Conservation (phyloP, 2,797 vertebrate species). For the Pangasius mekongensis region DNA sequence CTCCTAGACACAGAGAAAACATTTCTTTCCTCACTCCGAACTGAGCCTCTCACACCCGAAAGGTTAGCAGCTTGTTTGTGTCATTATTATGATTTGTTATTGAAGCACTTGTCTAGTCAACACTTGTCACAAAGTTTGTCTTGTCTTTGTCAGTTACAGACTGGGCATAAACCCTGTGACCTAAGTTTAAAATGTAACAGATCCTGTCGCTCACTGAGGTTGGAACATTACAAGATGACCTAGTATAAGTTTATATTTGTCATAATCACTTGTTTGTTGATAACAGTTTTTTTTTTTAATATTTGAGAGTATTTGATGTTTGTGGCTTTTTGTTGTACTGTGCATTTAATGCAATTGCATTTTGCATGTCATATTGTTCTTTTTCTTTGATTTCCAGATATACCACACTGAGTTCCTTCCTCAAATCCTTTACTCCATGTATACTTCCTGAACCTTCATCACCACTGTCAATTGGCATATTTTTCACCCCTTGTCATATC, state of each 20-base stretch:
- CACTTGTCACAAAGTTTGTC: constrained; percentile 19
- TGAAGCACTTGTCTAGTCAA: constrained; percentile 21
- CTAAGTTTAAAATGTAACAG: background rate
- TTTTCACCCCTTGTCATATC: background rate
- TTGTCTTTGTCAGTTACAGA: constrained; percentile 9
- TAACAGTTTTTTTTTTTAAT: background rate
- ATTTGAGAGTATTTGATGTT: background rate
- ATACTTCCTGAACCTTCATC: constrained; percentile 6
- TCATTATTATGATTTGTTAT: constrained; percentile 65
- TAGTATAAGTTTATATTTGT: background rate
- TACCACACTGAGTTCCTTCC: constrained; percentile 41
- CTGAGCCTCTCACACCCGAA: constrained; percentile 63
- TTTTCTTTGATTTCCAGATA: constrained; percentile 32
- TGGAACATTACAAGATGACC: background rate
- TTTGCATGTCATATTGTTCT: constrained; percentile 15
- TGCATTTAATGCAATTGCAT: background rate
- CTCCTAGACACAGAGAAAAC: constrained; percentile 43
- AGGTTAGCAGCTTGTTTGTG: constrained; percentile 75
- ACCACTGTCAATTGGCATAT: background rate
- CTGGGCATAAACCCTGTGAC: background rate
- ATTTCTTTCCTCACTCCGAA: constrained; percentile 52
- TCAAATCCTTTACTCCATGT: constrained; percentile 26
- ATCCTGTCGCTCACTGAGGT: background rate
- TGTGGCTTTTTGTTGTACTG: background rate
- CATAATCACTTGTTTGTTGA: background rate